Conservation (phyloP, 2,888 invertebrate species). For the Gonocerus acuteangulatus region DNA sequence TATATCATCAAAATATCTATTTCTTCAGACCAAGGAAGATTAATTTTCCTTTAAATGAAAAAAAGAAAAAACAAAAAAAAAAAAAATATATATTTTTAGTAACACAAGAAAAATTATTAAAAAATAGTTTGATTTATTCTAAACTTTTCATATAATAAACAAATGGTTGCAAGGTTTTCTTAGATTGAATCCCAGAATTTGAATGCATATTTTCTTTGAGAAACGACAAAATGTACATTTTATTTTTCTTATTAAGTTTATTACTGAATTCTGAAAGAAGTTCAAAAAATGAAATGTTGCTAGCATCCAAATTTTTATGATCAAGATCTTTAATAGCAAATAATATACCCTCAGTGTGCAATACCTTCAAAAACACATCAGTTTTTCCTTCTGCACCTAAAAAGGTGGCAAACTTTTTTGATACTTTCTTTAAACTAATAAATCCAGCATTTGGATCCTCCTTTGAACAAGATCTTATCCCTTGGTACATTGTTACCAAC, state of each 20-base stretch:
- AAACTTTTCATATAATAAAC: neutral
- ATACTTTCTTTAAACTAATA: conserved; percentile 1
- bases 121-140: too few species aligned
- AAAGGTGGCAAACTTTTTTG: conserved; percentile 3
- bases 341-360: conserved; percentile 11
- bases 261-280: conserved; percentile 1
- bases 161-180: neutral
- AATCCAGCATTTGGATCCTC: neutral
- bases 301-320: neutral
- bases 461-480: neutral
- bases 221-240: neutral
- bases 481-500: neutral
- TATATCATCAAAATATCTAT: too few species aligned
- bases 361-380: neutral
- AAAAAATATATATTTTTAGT: too few species aligned
- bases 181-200: neutral
- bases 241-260: neutral
- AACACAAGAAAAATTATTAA: too few species aligned
- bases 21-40: too few species aligned
- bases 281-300: conserved; percentile 9
- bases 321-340: conserved; percentile 3
- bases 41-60: too few species aligned
- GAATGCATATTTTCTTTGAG: neutral
- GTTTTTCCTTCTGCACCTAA: neutral
- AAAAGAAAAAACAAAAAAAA: too few species aligned